phyloP scores from a whole-genome alignment of 2,113 vertebrate species.

The Monopterus albus region DNA sequence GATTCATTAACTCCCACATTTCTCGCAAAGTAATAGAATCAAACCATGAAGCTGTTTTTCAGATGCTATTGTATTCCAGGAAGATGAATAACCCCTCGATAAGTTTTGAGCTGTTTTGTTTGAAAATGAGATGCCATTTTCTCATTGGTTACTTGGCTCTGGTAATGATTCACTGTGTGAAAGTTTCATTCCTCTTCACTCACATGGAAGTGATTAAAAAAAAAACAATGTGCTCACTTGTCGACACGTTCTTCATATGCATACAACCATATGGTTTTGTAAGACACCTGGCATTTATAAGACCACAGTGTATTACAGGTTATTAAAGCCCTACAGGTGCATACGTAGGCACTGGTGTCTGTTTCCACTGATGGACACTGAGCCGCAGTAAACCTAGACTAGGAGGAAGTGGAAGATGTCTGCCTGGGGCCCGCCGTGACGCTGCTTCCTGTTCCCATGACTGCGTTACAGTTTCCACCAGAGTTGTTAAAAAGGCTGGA shows the following conservation, averaged over 20 bases:
- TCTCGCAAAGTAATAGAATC: conserved; percentile 30
- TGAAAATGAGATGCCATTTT: conserved; percentile 27
- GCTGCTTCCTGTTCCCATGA: conserved; percentile 87
- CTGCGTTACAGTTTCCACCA: conserved; percentile 82
- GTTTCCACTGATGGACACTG: conserved; percentile 68
- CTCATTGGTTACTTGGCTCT: conserved; percentile 7
- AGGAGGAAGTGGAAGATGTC: conserved; percentile 87
- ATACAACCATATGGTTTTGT: not conserved
- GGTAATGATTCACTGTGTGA: conserved; percentile 49
- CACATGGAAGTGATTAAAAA: not conserved
- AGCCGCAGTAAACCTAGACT: conserved; percentile 57
- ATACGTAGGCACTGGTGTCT: not conserved
- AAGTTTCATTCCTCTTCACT: conserved; percentile 26
- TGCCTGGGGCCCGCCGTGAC: conserved; percentile 82
- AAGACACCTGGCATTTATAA: not conserved
- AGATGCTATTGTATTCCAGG: conserved; percentile 24
- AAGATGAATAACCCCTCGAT: conserved; percentile 22
- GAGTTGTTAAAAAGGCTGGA: conserved; percentile 74
- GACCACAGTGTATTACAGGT: not conserved
- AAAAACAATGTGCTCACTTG: not conserved
- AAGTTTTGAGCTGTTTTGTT: conserved; percentile 30
- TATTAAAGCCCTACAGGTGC: conserved; percentile 4
- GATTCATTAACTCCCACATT: conserved; percentile 57
- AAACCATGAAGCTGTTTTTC: conserved; percentile 11
- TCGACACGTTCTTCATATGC: not conserved